Conservation (phyloP, 2,888 invertebrate species). For the Lypha dubia region DNA sequence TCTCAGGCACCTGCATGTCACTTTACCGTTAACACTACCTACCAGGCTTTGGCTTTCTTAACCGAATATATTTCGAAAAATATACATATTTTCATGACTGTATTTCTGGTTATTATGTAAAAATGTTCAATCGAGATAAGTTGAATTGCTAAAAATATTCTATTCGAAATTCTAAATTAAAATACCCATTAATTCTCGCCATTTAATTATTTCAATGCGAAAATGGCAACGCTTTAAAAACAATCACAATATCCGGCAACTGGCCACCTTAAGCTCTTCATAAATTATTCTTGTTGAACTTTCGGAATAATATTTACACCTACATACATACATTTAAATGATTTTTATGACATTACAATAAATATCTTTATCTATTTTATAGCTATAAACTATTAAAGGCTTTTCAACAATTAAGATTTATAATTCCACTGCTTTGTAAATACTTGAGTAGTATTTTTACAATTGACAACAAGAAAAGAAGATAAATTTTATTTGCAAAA, state of each 20-base stretch:
- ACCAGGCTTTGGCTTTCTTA: no score
- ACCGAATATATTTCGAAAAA: no score
- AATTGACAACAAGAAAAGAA: constrained; percentile 31
- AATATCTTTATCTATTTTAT: constrained; percentile 52
- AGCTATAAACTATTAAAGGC: constrained; percentile 51
- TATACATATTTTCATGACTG: no score
- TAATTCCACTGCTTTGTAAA: constrained; percentile 23
- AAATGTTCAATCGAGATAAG: no score
- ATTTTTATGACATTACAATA: constrained; percentile 48
- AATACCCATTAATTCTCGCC: no score
- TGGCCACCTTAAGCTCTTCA: constrained; percentile 1
- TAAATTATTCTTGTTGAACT: constrained; percentile 33
- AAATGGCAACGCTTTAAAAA: not conserved
- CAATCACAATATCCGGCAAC: not conserved
- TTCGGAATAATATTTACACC: constrained; percentile 30
- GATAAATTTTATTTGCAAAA: not conserved
- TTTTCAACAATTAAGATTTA: constrained; percentile 39
- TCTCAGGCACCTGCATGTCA: no score
- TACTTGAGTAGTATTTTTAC: constrained; percentile 37
- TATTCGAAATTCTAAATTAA: no score
- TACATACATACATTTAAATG: constrained; percentile 29
- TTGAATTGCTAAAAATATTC: no score
- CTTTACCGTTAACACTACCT: no score
- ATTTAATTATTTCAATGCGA: no score
- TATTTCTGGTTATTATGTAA: no score